Base-by-base conservation (phyloP, 2,113 vertebrate species). In the Delphinus delphis region DNA sequence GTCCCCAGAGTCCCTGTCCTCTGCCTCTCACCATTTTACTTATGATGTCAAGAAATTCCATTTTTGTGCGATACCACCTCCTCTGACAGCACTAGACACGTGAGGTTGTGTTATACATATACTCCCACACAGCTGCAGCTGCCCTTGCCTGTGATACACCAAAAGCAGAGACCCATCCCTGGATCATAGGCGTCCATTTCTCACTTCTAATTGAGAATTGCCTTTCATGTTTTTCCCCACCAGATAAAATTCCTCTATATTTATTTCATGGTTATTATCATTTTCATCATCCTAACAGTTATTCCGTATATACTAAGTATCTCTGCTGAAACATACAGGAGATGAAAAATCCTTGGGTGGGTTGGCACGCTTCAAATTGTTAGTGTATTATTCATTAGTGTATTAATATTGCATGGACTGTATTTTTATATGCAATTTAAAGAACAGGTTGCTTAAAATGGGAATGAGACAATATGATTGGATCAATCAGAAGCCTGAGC, bases 361-460 rank as follows among this genome's bases (percentile, higher is more conserved):
- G 89, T 96, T 97, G 92, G 73, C 47, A 12, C 1, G 5, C 82
- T 96, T 97, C 96, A 73, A 88, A 95, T 90, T 88, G 96, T 97
- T 96, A 97, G 97, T 97, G 91, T 97, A 97, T 97, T 98, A 98
- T 98, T 98, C 96, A 98, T 98, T 93, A 95, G 83, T 26, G 36
- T 93, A 96, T 98, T 98, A 98, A 97, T 96, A 97, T 98, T 98
- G 93, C 97, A 98, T 98, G 93, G 96, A 25, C 96, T 93, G 79
- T 94, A 97, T 97, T 97, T 97, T 98, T 97, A 96, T 95, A 96
- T 47, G 96, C 96, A 97, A 95, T 97, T 98, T 97, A 98, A 97
- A 97, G 96, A 97, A 96, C 96, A 97, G 96, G 96, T 97, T 96
- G 96, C 84, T 97, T 93, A 97, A 97, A 97, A 94, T 82, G 89